Percentiles rank a stretch among this genome's conserved stretches.
Evolutionary conservation across 2,113 vertebrate genomes (phyloP).

Genomic region (Trogon melanurus): DNA sequence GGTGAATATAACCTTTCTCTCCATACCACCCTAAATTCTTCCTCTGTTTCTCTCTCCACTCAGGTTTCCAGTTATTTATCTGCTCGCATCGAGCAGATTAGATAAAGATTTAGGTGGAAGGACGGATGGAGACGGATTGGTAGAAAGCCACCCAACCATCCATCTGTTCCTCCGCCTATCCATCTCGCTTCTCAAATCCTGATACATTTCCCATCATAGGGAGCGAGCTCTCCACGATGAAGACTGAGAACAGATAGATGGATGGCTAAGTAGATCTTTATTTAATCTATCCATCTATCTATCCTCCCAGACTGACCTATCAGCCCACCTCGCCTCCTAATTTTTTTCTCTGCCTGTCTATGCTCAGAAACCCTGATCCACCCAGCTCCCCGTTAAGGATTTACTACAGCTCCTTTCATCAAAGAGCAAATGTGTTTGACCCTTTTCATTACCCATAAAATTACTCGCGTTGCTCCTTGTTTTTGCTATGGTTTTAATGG

Average conservation of each 20-base stretch:
- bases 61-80: not conserved
- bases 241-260: slow-evolving; percentile 28
- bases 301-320: slow-evolving; percentile 22
- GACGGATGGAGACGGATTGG: slow-evolving; percentile 41
- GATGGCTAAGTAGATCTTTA: slow-evolving; percentile 44
- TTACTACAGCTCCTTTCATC: slow-evolving; percentile 46
- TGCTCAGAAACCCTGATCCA: slow-evolving; percentile 5
- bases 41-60: not conserved
- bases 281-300: slow-evolving; percentile 53
- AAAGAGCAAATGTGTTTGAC: slow-evolving; percentile 22
- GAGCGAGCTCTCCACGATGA: not conserved
- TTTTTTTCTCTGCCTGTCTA: not conserved
- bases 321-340: not conserved
- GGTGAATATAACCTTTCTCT: not conserved
- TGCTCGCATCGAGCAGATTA: not conserved
- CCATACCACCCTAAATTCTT: not conserved
- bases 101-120: slow-evolving; percentile 35
- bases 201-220: not conserved
- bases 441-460: slow-evolving; percentile 40
- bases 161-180: slow-evolving; percentile 31
- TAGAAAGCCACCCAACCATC: not conserved
- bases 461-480: not conserved
- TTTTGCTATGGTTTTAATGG: not conserved
- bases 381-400: slow-evolving; percentile 8
- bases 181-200: not conserved